These are phyloP conservation scores for Limnephilus auricula DNA, from an alignment of 2,888 invertebrate genomes.

Conservation along the genomic window DNA sequence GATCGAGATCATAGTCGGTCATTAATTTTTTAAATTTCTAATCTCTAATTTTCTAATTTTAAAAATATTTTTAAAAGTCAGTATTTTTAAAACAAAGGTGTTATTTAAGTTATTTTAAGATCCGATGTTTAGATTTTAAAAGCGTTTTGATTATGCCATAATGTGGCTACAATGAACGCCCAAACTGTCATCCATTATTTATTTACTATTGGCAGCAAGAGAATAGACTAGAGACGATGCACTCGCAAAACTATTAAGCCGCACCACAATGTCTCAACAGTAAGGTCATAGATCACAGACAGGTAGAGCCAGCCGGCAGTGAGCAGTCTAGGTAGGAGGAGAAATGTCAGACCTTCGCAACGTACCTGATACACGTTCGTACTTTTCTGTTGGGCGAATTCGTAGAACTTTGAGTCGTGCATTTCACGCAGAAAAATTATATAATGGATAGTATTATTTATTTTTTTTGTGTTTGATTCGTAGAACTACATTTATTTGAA, in stretches of 20 bases:
- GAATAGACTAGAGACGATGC: background rate
- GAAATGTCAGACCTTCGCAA: conserved; percentile 2
- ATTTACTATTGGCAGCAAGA: background rate
- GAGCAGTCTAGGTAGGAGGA: background rate
- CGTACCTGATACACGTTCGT: background rate
- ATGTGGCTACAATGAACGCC: background rate
- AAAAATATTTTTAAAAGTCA: no score
- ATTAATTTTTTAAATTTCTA: no score
- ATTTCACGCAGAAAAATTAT: background rate
- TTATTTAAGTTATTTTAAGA: no score
- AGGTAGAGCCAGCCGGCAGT: background rate
- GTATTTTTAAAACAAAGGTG: no score
- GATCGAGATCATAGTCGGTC: no score
- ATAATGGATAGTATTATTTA: background rate
- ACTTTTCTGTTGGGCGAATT: background rate
- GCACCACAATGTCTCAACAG: background rate
- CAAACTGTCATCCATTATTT: no score
- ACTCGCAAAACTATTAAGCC: background rate
- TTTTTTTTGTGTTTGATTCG: no score
- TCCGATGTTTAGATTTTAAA: no score
- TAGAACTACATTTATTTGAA: no score
- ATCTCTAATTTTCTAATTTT: no score
- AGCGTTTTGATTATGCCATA: background rate
- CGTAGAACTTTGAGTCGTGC: background rate
- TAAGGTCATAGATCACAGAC: conserved; percentile 2